Evolutionary conservation across 2,113 vertebrate species (phyloP).

Genomic region (Platichthys stellatus): DNA sequence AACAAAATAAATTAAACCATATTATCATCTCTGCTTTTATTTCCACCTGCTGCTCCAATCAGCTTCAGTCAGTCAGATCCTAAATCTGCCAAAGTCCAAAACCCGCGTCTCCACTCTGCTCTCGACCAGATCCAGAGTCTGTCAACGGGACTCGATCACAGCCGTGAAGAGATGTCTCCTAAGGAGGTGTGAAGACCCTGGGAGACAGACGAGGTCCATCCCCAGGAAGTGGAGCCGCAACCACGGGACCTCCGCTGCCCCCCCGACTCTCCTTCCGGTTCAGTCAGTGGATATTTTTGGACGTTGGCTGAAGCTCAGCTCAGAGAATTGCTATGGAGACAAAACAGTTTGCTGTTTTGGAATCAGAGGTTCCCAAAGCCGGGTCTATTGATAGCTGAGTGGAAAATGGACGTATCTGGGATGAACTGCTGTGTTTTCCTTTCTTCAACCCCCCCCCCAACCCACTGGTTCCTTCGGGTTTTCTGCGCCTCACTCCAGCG

Average conservation of each 20-base stretch:
- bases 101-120: too few relatives aligned
- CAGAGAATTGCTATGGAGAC: constrained; percentile 49
- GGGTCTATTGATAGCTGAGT: constrained; percentile 59
- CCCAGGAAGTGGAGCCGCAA: constrained; percentile 59
- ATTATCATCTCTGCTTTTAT: too few relatives aligned
- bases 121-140: too few relatives aligned
- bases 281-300: constrained; percentile 45
- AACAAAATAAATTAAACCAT: too few relatives aligned
- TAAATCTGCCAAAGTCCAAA: too few relatives aligned
- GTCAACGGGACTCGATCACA: too few relatives aligned
- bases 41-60: too few relatives aligned
- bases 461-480: constrained; percentile 1
- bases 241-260: constrained; percentile 20
- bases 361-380: constrained; percentile 62
- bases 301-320: constrained; percentile 14
- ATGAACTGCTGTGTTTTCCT: constrained; percentile 64
- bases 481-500: constrained; percentile 17
- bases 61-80: too few relatives aligned
- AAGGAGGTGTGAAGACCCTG: background rate
- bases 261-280: background rate
- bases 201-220: constrained; percentile 13
- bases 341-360: constrained; percentile 46
- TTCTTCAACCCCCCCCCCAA: constrained; percentile 33
- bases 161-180: too few relatives aligned
- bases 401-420: constrained; percentile 63